These are phyloP conservation scores for Euplagia quadripunctaria DNA, from an alignment of 2,888 invertebrate species.

Conservation along the genomic window DNA sequence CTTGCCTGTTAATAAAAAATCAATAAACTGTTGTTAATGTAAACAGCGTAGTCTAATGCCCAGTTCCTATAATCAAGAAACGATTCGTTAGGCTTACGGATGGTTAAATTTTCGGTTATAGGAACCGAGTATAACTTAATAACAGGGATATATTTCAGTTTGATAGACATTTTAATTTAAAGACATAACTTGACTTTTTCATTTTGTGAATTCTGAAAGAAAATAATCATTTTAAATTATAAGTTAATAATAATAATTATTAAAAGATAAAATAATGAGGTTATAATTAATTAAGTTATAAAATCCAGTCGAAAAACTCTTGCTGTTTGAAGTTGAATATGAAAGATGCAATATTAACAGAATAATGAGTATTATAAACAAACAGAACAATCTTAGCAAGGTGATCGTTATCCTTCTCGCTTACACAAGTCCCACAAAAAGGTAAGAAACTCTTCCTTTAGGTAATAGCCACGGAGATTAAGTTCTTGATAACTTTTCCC, in stretches of 20 bases:
- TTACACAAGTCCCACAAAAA: conserved; percentile 43
- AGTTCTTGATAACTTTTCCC: conserved; percentile 71
- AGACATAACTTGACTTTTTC: not conserved
- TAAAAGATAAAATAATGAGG: not conserved
- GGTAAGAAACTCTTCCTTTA: conserved; percentile 44
- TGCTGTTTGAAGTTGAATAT: not conserved
- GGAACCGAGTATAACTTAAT: no score
- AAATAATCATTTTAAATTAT: not conserved
- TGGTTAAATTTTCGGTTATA: no score
- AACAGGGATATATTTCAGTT: not conserved
- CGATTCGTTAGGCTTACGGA: no score
- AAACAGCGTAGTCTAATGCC: no score
- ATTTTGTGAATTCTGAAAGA: not conserved
- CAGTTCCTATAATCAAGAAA: no score
- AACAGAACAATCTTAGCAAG: conserved; percentile 40
- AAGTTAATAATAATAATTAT: not conserved
- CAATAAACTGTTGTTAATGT: no score
- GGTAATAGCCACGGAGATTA: conserved; percentile 73
- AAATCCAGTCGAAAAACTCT: not conserved
- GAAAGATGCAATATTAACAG: not conserved
- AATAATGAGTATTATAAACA: conserved; percentile 25
- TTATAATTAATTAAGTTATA: not conserved
- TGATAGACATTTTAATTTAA: not conserved
- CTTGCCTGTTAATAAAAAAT: no score
- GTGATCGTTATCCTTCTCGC: conserved; percentile 40